A percentile compares a stretch with the other conserved stretches of the same genome.
phyloP scores from a whole-genome alignment of 1,140 invertebrate species.

The Anthonomus grandis region DNA sequence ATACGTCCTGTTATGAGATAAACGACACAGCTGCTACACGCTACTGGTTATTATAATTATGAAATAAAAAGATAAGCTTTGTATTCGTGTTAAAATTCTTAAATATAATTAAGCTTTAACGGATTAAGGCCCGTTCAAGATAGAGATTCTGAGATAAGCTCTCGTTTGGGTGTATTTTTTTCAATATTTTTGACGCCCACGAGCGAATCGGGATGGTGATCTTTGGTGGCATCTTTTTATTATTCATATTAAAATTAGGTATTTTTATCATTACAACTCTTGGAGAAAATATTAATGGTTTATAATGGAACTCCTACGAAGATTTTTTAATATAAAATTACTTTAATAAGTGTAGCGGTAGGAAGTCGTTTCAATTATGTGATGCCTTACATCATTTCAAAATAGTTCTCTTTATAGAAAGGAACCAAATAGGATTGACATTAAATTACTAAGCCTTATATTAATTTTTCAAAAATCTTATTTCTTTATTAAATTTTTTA shows the following conservation, averaged over 20 bases:
- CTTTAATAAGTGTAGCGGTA: no score
- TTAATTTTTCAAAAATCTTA: no score
- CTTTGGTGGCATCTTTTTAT: neutral
- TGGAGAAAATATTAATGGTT: neutral
- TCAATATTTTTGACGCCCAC: neutral
- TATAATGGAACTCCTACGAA: no score
- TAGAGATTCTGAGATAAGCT: conserved; percentile 1
- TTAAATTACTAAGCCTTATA: no score
- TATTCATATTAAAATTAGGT: neutral
- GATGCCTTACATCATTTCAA: no score
- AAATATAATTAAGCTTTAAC: conserved; percentile 24
- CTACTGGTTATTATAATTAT: conserved; percentile 26
- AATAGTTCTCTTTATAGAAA: no score
- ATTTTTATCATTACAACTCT: no score
- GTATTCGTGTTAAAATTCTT: conserved; percentile 22
- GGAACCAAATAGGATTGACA: no score
- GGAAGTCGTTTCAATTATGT: no score
- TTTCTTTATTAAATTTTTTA: no score
- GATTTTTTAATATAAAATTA: no score
- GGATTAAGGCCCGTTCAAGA: conserved; percentile 7
- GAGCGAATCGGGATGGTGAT: neutral
- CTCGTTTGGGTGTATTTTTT: neutral
- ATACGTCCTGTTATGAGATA: conserved; percentile 21
- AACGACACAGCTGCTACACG: conserved; percentile 19
- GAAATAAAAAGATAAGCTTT: conserved; percentile 19